Evolutionary conservation across 30 jellyfish, hydroid and myxozoan genomes (phyloP).

Genomic region (Turritopsis dohrnii): DNA sequence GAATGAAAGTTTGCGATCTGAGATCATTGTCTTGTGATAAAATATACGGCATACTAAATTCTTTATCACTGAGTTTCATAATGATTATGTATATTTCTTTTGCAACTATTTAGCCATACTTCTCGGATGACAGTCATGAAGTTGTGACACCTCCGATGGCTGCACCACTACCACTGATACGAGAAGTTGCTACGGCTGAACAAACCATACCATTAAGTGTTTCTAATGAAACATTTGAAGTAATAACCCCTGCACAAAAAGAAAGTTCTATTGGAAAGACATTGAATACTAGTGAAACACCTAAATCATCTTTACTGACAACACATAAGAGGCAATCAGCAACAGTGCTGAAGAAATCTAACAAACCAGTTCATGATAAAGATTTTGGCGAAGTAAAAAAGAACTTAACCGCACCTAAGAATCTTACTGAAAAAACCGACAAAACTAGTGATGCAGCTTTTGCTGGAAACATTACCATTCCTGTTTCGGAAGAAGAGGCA

Average conservation of each 20-base stretch:
- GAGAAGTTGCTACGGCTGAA: conserved; percentile 1
- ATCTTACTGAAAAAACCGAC: not conserved
- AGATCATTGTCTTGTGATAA: not conserved
- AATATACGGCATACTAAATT: not conserved
- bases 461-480: not conserved
- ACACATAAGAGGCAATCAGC: conserved; percentile 19
- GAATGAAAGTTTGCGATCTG: not conserved
- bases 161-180: conserved; percentile 24
- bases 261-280: not conserved
- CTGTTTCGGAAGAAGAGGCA: conserved; percentile 6
- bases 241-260: not conserved
- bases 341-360: conserved; percentile 7
- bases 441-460: not conserved
- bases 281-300: conserved; percentile 15
- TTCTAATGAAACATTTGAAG: conserved; percentile 3
- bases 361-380: not conserved
- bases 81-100: not conserved
- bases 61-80: not conserved
- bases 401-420: not conserved
- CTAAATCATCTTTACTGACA: conserved; percentile 5
- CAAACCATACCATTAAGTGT: conserved; percentile 10
- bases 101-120: conserved; percentile 27
- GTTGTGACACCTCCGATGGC: conserved; percentile 35
- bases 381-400: not conserved
- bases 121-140: conserved; percentile 34